Conservation (phyloP, 2,113 vertebrate species). For the Phylloscopus whistleri region DNA sequence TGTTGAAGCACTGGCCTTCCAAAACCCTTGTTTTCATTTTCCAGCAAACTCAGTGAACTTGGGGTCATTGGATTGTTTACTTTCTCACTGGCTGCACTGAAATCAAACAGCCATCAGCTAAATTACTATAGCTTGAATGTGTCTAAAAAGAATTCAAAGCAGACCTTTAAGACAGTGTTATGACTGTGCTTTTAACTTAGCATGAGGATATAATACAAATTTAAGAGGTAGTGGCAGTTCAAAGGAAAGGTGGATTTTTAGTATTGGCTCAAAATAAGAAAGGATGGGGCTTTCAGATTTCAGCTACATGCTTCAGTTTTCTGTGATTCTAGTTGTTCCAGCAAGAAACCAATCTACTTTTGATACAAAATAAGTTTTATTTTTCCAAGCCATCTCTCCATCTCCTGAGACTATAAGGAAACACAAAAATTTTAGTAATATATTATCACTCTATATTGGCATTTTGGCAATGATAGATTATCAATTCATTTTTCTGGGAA, state of each 20-base stretch:
- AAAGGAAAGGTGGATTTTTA: neutral
- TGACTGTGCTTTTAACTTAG: neutral
- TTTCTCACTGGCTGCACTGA: constrained; percentile 44
- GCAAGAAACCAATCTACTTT: neutral
- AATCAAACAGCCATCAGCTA: neutral
- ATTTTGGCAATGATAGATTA: neutral
- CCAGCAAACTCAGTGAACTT: constrained; percentile 67
- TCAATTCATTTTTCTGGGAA: neutral
- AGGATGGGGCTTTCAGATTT: neutral
- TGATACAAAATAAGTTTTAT: neutral
- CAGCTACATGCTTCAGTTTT: neutral
- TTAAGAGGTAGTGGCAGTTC: neutral
- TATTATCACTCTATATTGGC: neutral
- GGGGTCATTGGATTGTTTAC: constrained; percentile 43
- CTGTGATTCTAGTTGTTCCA: neutral
- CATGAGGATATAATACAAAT: neutral
- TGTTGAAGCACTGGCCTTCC: constrained; percentile 45
- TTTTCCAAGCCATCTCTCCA: neutral
- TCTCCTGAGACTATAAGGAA: neutral
- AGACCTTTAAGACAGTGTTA: neutral
- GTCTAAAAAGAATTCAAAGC: neutral
- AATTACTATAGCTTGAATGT: neutral
- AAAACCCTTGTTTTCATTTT: constrained; percentile 61
- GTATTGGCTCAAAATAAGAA: neutral
- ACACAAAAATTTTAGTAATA: neutral